Percentiles rank a stretch among this genome's conserved stretches.
Conservation (phyloP, 2,888 invertebrate species). For the Dicycla oo region DNA sequence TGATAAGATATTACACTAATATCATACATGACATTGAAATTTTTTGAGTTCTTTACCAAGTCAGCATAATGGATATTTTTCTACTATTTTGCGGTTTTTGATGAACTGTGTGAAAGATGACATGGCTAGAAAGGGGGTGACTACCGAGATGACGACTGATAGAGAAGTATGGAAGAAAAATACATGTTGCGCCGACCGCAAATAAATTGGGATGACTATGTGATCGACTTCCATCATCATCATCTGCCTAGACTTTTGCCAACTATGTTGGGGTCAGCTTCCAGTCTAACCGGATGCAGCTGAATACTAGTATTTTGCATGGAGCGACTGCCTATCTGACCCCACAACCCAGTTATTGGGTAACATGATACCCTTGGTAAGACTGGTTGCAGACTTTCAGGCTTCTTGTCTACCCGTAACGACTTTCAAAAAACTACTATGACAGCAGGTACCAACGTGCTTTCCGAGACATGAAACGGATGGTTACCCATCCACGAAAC, state of each 20-base stretch:
- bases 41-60: not conserved
- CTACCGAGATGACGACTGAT: too few relatives aligned
- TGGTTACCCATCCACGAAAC: not conserved
- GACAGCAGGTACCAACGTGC: not conserved
- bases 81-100: too few relatives aligned
- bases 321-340: not conserved
- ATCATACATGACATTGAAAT: not conserved
- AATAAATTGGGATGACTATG: not conserved
- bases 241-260: accelerated
- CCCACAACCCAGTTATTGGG: not conserved
- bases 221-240: not conserved
- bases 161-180: too few relatives aligned
- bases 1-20: not conserved
- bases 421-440: not conserved
- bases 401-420: not conserved
- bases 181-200: too few relatives aligned
- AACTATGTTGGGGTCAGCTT: not conserved
- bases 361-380: not conserved
- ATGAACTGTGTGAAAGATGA: too few relatives aligned
- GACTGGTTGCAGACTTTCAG: not conserved
- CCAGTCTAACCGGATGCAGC: not conserved
- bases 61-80: not conserved
- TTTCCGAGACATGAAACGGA: not conserved
- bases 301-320: not conserved
- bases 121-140: too few relatives aligned